phyloP scores from a whole-genome alignment of 1,140 invertebrate species.

The Solenopsis fugax region DNA sequence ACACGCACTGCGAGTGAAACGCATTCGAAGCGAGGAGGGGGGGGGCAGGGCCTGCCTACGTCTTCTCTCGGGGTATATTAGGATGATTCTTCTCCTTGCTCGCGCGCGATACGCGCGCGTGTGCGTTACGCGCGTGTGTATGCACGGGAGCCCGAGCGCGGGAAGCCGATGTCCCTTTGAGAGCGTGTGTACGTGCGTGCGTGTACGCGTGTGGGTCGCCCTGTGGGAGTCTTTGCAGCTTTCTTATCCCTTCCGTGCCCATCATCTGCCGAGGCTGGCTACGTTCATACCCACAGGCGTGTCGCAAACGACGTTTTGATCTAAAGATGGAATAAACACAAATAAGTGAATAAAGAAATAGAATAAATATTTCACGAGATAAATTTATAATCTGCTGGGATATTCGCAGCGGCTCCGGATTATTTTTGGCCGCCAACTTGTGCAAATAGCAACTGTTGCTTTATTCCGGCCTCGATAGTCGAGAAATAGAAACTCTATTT shows the following conservation, averaged over 20 bases:
- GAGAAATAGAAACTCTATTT: constrained; percentile 31
- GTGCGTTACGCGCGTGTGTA: constrained; percentile 42
- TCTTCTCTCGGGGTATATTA: constrained; percentile 76
- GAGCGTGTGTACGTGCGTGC: constrained; percentile 22
- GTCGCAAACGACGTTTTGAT: constrained; percentile 30
- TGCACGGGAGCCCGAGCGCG: constrained; percentile 44
- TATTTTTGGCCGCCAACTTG: not conserved
- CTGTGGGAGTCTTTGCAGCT: constrained; percentile 74
- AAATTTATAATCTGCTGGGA: not conserved
- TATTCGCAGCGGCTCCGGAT: not conserved
- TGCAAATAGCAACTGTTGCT: not conserved
- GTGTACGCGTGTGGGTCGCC: constrained; percentile 68
- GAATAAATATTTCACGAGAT: constrained; percentile 28
- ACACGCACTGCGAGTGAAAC: constrained; percentile 68
- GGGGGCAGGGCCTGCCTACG: constrained; percentile 72
- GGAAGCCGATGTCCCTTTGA: constrained; percentile 67
- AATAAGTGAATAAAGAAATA: constrained; percentile 11
- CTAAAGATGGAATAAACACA: constrained; percentile 1
- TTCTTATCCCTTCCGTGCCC: constrained; percentile 69
- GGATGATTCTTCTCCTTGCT: constrained; percentile 67
- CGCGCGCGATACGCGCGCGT: constrained; percentile 40
- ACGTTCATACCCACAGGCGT: not conserved
- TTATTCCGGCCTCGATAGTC: not conserved
- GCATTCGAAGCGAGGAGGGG: constrained; percentile 75
- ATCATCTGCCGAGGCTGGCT: constrained; percentile 27